These are phyloP conservation scores for Masticophis lateralis DNA, from an alignment of 2,797 vertebrate species.

Conservation along the genomic window DNA sequence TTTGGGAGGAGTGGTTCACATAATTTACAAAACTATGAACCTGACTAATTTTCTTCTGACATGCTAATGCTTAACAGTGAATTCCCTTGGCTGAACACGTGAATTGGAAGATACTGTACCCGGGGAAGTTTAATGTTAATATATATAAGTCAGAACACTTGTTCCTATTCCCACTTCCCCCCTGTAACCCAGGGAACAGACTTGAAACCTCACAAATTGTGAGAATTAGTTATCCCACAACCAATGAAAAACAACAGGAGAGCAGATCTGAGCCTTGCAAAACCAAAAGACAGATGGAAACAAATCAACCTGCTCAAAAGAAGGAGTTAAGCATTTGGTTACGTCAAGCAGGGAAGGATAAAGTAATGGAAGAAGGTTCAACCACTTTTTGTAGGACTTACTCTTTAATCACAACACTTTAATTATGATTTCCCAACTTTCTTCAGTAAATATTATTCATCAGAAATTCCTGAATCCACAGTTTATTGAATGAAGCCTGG, in stretches of 20 bases:
- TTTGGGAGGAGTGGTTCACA: neutral
- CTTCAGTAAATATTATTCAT: neutral
- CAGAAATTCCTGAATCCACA: neutral
- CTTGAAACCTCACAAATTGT: neutral
- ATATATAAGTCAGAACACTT: neutral
- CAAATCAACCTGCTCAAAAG: neutral
- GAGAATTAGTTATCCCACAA: neutral
- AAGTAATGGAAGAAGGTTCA: neutral
- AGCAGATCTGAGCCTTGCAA: neutral
- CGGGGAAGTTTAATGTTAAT: neutral
- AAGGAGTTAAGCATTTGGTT: neutral
- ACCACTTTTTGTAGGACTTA: neutral
- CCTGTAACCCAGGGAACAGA: neutral
- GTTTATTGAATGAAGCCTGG: neutral
- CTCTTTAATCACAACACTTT: neutral
- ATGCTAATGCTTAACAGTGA: neutral
- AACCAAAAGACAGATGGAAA: neutral
- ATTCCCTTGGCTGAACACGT: neutral
- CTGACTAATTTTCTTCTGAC: neutral
- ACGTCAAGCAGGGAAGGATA: neutral
- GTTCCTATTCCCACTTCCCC: too few relatives aligned
- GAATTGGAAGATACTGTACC: neutral
- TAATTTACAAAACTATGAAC: neutral
- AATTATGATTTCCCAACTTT: neutral
- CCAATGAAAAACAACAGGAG: neutral